Base-by-base conservation (phyloP, 1,140 invertebrate genomes). In the Diplogasteroides magnus region DNA sequence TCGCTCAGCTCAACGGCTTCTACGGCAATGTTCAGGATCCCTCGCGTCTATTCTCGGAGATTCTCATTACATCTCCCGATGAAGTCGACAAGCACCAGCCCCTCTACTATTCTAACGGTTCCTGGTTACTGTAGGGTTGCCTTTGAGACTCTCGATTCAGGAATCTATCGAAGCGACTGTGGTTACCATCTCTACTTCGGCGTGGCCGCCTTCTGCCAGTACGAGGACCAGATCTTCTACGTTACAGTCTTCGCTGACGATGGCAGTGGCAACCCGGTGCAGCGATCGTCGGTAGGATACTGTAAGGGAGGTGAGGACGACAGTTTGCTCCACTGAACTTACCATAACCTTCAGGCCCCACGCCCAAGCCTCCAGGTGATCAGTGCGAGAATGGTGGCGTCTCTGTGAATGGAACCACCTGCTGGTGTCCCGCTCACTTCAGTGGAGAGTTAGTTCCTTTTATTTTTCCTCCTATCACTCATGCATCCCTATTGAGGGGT, bases 161-260 rank as follows among this genome's bases (percentile, higher is more conserved):
- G 70, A 13, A 28, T 67, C 15, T 77, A 70, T 31, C 71, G 75
- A 31, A 37, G 61, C 23, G 67, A 58, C 57, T 77, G 75, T 63
- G 65, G 64, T 15, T 77, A 66, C 68, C 70, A 77, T 64, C 31
- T 77, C 28, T 74, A 76, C 48, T 77, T 76, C 57, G 75, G 75
- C n/a, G 70, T 68, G 15, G 64, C 70, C 32, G n/a, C 27, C 14
- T 72, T 72, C 70, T 72, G 66, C 68, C 56, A 77, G 31, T 73
- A 27, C 57, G 28, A 69, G 55, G 61, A 64, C n/a, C 67, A 76
- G 23, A 64, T 65, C 28, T 72, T 72, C 37, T 75, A 74, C 29
- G 68, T 68, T 26, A 75, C 74, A 14, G 71, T 77, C 25, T 77
- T 64, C 61, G 75, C 74, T 59, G 75, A 77, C 56, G 75, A 77